Base-by-base conservation (phyloP, 2,113 vertebrate species). In the Laticauda laticaudata region DNA sequence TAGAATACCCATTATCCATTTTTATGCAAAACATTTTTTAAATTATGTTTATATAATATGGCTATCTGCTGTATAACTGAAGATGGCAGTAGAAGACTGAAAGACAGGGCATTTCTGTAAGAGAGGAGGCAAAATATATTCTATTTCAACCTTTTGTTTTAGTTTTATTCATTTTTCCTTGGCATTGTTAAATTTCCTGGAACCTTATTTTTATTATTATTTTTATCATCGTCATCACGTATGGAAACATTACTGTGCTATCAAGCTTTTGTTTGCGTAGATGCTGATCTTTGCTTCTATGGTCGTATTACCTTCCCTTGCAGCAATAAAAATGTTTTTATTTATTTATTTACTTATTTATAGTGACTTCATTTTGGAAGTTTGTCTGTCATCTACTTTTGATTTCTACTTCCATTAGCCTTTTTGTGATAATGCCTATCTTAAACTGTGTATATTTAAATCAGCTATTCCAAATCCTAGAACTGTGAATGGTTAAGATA, bases 81-180 rank as follows among this genome's bases (percentile, higher is more conserved):
- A 96, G 95, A 34, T 94, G 96, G 96, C 95, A 96, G 90, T 89
- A 45, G 57, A 95, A 94, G 93, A 94, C 95, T 86, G 91, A 0
- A 0, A 81, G 48, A 95, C 34, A 90, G 11, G 6, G n/a, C 24
- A 4, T 91, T 69, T 89, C 29, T 45, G 12, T 64, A 54, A 21
- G 23, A 20, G 29, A 93, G n/a, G 24, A 15, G 48, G 34, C n/a
- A 26, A 11, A 87, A 86, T 15, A 29, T 10, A 7, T 39, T 90
- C 86, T 15, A 10, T 56, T 24, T 43, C 90, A 57, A 56, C 14
- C 34, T 61, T 0, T 0, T 69, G 26, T 48, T 64, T 1, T 0
- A 3, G 26, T 92, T 93, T 75, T 56, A 61, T 81, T 26, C 92
- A 48, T 43, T 91, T 93, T 85, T 0, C 0, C 34, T 89, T 61